These are phyloP conservation scores for Hydroisotoma schaefferi DNA, from an alignment of 2,888 invertebrate species.

Conservation along the genomic window DNA sequence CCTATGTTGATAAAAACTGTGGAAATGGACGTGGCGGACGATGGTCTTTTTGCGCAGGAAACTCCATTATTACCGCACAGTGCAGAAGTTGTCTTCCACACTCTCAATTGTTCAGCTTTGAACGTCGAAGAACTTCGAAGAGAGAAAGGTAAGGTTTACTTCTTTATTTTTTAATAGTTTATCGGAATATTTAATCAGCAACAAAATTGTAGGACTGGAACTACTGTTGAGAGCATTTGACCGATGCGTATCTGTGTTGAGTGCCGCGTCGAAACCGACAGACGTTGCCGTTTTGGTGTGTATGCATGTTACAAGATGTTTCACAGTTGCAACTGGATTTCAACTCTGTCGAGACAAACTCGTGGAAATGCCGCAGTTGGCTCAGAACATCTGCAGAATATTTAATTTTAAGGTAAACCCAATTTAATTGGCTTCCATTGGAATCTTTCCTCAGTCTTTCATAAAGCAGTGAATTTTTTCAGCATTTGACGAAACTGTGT, in stretches of 20 bases:
- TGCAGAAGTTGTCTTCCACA: conserved; percentile 91
- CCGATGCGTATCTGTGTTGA: conserved; percentile 88
- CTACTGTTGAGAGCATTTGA: conserved; percentile 80
- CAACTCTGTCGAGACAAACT: conserved; percentile 82
- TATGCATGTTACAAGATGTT: conserved; percentile 83
- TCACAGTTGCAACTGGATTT: conserved; percentile 93
- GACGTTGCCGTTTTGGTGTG: conserved; percentile 89
- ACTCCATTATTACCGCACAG: conserved; percentile 83
- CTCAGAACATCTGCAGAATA: conserved; percentile 79
- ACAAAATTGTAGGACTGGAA: conserved; percentile 50
- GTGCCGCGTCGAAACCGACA: conserved; percentile 67
- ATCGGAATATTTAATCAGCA: no score
- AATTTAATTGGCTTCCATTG: neutral
- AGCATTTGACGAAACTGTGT: conserved; percentile 78
- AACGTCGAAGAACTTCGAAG: conserved; percentile 96
- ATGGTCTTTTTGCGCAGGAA: conserved; percentile 82
- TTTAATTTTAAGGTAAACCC: conserved; percentile 72
- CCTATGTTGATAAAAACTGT: conserved; percentile 95
- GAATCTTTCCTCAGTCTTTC: neutral
- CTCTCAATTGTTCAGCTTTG: conserved; percentile 90
- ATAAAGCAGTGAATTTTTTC: conserved; percentile 32
- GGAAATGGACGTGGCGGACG: conserved; percentile 86
- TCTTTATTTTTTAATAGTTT: neutral
- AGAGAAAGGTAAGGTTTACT: conserved; percentile 74
- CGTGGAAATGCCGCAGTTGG: conserved; percentile 79